Conservation (phyloP, 2,888 invertebrate species). For the Dione vanillae region DNA sequence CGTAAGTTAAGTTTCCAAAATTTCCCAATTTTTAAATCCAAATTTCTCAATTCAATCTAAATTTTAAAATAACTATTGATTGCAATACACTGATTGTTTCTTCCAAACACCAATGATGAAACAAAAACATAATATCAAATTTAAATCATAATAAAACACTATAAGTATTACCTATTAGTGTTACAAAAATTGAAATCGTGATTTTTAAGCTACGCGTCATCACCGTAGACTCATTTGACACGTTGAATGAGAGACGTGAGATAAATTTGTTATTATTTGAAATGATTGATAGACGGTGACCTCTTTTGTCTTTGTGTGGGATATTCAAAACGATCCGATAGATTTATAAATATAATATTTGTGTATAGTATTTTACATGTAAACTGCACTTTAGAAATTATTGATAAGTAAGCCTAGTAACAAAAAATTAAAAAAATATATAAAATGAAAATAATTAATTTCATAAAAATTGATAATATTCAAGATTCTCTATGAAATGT, state of each 20-base stretch:
- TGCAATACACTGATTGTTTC: background rate
- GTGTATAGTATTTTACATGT: too few species aligned
- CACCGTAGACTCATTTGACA: conserved; percentile 60
- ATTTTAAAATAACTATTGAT: background rate
- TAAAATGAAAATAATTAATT: too few species aligned
- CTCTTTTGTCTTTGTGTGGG: conserved; percentile 53
- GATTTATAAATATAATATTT: too few species aligned
- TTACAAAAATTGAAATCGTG: conserved; percentile 28
- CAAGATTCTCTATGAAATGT: conserved; percentile 51
- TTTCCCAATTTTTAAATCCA: too few species aligned
- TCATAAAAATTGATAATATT: too few species aligned
- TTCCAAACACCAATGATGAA: background rate
- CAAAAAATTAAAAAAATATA: too few species aligned
- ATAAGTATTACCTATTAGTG: conserved; percentile 14
- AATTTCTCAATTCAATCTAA: too few species aligned
- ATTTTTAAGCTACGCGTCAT: conserved; percentile 53
- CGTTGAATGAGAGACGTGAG: conserved; percentile 63
- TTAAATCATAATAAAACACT: conserved; percentile 14
- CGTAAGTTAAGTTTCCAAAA: too few species aligned
- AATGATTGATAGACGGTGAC: conserved; percentile 56
- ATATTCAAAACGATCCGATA: too few species aligned
- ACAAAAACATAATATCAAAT: background rate
- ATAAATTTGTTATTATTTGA: conserved; percentile 60
- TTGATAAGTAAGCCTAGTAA: too few species aligned
- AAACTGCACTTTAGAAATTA: too few species aligned